These are phyloP conservation scores for Ichneumon xanthorius DNA, from an alignment of 2,888 invertebrate genomes.

Conservation along the genomic window DNA sequence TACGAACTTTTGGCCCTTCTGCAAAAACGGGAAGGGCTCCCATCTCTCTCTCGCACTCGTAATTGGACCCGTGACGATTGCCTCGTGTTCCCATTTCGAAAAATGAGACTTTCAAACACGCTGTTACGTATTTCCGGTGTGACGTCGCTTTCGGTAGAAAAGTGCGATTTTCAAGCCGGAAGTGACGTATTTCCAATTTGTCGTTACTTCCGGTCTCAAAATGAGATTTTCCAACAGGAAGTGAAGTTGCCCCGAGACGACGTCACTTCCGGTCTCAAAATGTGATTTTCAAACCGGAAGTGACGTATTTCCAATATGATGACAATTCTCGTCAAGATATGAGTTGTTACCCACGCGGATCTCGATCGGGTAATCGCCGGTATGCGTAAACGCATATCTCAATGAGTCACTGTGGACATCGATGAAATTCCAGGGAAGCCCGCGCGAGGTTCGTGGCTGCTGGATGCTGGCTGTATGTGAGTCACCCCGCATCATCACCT, in stretches of 20 bases:
- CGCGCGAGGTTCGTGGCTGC: conserved; percentile 16
- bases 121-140: background rate
- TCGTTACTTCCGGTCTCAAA: background rate
- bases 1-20: conserved; percentile 14
- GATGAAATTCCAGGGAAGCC: conserved; percentile 67
- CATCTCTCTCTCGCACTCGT: conserved; percentile 28
- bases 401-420: conserved; percentile 59
- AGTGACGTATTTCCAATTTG: background rate
- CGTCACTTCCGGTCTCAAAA: too few relatives aligned
- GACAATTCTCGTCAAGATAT: background rate
- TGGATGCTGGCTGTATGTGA: conserved; percentile 66
- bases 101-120: background rate
- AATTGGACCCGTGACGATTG: conserved; percentile 26
- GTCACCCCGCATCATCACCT: conserved; percentile 55
- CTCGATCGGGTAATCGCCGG: conserved; percentile 8
- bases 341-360: background rate
- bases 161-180: background rate
- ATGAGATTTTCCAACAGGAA: too few relatives aligned
- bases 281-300: too few relatives aligned
- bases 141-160: background rate
- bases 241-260: too few relatives aligned
- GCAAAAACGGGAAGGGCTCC: conserved; percentile 37
- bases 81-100: conserved; percentile 50
- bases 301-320: too few relatives aligned
- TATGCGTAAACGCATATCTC: conserved; percentile 54